Base-by-base conservation (phyloP, 2,797 vertebrate species). In the Gastrophryne carolinensis region DNA sequence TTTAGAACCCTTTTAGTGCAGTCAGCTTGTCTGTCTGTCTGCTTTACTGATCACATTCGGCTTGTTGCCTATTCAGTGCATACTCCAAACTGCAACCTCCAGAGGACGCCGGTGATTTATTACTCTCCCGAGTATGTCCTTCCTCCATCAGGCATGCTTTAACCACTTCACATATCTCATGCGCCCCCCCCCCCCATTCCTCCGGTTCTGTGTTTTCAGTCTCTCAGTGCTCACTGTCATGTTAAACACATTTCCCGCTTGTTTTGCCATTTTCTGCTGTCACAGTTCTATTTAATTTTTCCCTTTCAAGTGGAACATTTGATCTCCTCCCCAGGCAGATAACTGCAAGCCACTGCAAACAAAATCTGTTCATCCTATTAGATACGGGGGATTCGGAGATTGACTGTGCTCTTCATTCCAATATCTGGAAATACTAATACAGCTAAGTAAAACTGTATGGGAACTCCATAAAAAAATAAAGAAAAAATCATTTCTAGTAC, bases 191-290 rank as follows among this genome's bases (percentile, higher is more conserved):
- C 63, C 64, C 63, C 54, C 7, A 49, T 76, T n/a, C n/a, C n/a
- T n/a, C n/a, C n/a, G 74, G 66, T 35, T 64, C 27, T 58, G 21
- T 29, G 29, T 68, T 47, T 54, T 15, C 7, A 15, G 19, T 47
- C 74, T 56, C 60, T 37, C 29, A 44, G 32, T 37, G 37, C 30
- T 76, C 24, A 12, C 66, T 69, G 65, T 76, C 74, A 76, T 70
- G 74, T 70, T 70, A 76, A 63, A 76, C 74, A 76, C 58, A 39
- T 34, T 70, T 60, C 57, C 39, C 21, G 57, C 57, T 76, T 76
- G 74, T 76, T 69, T 50, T 70, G 56, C 66, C 35, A 35, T 70
- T 60, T 70, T 70, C 74, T 56, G 24, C 74, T 76, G 66, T 76
- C 58, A 76, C 66, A 60, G 19, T 70, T 63, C 66, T 70, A 64